Conservation (phyloP, 2,113 vertebrate genomes). For the Sinosuthora webbiana region DNA sequence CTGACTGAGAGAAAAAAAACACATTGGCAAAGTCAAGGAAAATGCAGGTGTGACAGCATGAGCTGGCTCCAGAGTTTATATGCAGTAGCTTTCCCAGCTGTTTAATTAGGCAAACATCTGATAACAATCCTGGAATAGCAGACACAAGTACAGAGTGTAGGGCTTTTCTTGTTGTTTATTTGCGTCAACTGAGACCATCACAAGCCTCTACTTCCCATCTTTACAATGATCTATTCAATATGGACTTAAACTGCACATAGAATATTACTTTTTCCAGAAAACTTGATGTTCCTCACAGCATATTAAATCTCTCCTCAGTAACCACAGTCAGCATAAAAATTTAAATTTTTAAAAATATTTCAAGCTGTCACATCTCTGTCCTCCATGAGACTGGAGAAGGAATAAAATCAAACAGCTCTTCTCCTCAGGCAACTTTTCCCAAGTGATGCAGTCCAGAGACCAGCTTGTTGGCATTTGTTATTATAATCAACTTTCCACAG, state of each 20-base stretch:
- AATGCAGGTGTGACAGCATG: background rate
- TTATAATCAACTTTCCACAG: slow-evolving; percentile 45
- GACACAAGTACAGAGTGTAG: background rate
- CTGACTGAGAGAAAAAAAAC: background rate
- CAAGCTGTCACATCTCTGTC: slow-evolving; percentile 32
- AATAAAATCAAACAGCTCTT: slow-evolving; percentile 25
- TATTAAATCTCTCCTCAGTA: background rate
- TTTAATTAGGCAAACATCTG: background rate
- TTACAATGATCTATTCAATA: background rate
- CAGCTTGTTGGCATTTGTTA: slow-evolving; percentile 30
- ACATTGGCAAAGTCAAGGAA: background rate
- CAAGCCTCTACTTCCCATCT: background rate
- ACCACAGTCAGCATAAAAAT: background rate
- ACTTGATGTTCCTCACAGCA: background rate
- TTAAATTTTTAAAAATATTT: slow-evolving; percentile 16
- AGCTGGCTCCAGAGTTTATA: background rate
- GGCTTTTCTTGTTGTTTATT: background rate
- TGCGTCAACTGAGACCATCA: background rate
- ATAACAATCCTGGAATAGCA: background rate
- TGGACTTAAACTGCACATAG: background rate
- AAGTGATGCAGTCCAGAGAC: slow-evolving; percentile 21
- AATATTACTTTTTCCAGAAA: background rate
- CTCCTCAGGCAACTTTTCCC: slow-evolving; percentile 36
- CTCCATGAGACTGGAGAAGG: background rate
- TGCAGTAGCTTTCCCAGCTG: background rate